phyloP scores from a whole-genome alignment of 2,797 vertebrate genomes.

The Anisognathus igniventris region DNA sequence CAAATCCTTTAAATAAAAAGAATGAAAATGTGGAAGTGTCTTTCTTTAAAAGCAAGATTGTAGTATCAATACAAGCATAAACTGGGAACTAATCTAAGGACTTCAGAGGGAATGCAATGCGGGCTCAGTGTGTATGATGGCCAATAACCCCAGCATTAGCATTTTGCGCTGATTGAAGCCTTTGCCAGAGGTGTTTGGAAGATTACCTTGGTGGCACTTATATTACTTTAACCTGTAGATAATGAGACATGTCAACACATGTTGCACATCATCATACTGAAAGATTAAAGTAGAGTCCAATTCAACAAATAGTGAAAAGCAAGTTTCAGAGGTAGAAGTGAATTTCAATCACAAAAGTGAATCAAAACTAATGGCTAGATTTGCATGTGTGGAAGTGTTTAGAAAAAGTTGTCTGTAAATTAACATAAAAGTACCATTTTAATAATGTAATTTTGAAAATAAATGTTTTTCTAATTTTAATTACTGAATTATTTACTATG shows the following conservation, averaged over 20 bases:
- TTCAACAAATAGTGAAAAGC: background rate
- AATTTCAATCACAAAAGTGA: background rate
- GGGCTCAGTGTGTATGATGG: background rate
- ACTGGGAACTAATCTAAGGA: constrained; percentile 34
- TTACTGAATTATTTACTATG: constrained; percentile 33
- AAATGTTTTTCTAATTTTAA: constrained; percentile 37
- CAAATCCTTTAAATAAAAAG: constrained; percentile 65
- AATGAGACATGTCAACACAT: background rate
- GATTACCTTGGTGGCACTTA: constrained; percentile 1
- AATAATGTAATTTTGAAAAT: constrained; percentile 4
- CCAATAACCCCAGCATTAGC: background rate
- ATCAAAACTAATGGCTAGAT: background rate
- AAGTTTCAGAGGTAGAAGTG: background rate
- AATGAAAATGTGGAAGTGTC: constrained; percentile 55
- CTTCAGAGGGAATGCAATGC: background rate
- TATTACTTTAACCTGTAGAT: background rate
- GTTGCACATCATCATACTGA: background rate
- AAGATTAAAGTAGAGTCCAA: background rate
- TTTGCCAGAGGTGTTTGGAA: constrained; percentile 27
- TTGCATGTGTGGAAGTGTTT: background rate
- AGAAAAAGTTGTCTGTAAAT: background rate
- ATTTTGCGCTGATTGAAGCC: background rate
- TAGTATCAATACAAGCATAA: constrained; percentile 52
- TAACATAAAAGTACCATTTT: background rate
- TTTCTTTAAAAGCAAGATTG: constrained; percentile 49